These are phyloP conservation scores for Tupaia chinensis DNA, from an alignment of 2,113 vertebrate genomes.

Conservation along the genomic window DNA sequence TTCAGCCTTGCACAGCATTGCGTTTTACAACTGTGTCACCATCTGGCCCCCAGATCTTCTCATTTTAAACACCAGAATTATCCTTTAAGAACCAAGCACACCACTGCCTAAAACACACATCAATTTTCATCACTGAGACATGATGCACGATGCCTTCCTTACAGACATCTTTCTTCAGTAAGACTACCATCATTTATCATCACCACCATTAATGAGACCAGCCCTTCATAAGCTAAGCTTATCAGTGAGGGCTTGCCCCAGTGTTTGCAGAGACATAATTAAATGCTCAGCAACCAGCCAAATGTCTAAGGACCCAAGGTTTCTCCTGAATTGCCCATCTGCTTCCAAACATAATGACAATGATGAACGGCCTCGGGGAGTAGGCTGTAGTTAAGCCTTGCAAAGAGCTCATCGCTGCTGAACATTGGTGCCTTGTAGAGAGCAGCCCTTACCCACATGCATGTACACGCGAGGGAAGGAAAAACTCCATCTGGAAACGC, in stretches of 20 bases:
- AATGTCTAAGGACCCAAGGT: not conserved
- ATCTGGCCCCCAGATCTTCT: not conserved
- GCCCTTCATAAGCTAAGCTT: not conserved
- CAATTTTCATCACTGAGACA: not conserved
- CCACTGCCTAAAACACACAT: not conserved
- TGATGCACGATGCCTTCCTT: not conserved
- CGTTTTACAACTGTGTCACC: too few relatives aligned
- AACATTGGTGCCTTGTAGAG: not conserved
- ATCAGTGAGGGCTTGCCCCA: not conserved
- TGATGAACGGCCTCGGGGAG: slow-evolving; percentile 46
- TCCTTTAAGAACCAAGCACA: slow-evolving; percentile 43
- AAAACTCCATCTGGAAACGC: not conserved
- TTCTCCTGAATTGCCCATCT: slow-evolving; percentile 57
- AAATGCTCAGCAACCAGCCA: slow-evolving; percentile 29
- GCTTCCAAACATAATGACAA: slow-evolving; percentile 34
- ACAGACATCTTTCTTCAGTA: not conserved
- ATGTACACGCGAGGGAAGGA: not conserved
- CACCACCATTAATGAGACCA: not conserved
- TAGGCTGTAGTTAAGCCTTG: not conserved
- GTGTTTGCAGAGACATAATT: slow-evolving; percentile 58
- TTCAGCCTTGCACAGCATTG: too few relatives aligned
- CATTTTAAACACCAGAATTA: not conserved
- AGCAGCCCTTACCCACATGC: not conserved
- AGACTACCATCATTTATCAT: slow-evolving; percentile 25
- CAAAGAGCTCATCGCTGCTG: not conserved